A percentile compares a stretch with the other conserved stretches of the same genome.
Evolutionary conservation across 2,113 vertebrate species (phyloP).

Genomic region (Dryoscopus gambensis): DNA sequence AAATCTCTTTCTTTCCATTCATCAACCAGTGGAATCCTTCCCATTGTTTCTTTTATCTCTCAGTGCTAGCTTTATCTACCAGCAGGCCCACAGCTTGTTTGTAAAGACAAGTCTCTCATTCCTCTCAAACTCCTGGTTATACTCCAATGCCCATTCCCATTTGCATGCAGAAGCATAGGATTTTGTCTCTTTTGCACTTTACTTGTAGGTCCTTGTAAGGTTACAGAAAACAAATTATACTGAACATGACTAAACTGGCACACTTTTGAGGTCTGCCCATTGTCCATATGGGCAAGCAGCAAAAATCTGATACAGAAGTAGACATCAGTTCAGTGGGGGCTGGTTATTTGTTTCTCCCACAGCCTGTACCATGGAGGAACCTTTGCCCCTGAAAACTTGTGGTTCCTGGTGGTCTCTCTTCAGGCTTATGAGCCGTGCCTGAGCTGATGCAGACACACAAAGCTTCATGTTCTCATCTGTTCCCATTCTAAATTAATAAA

Average conservation of each 20-base stretch:
- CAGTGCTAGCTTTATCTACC: no score
- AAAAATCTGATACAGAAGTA: background rate
- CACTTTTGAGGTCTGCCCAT: background rate
- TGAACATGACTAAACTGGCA: background rate
- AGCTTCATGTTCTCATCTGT: background rate
- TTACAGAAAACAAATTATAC: background rate
- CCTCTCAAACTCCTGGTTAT: background rate
- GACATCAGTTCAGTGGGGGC: background rate
- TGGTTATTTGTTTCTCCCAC: background rate
- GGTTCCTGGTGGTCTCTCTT: background rate
- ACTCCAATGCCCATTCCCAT: background rate
- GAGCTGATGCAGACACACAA: background rate
- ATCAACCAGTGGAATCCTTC: no score
- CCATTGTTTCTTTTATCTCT: no score
- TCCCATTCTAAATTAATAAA: background rate
- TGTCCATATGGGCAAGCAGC: fast-evolving
- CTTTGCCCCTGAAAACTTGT: background rate
- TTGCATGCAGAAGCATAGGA: background rate
- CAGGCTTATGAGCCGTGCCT: background rate
- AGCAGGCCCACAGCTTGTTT: no score
- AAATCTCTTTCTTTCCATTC: no score
- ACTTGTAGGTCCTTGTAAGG: background rate
- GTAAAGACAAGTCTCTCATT: no score
- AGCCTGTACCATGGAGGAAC: background rate
- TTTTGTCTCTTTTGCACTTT: background rate